phyloP scores from a whole-genome alignment of 2,113 vertebrate species.

The Chionis minor region DNA sequence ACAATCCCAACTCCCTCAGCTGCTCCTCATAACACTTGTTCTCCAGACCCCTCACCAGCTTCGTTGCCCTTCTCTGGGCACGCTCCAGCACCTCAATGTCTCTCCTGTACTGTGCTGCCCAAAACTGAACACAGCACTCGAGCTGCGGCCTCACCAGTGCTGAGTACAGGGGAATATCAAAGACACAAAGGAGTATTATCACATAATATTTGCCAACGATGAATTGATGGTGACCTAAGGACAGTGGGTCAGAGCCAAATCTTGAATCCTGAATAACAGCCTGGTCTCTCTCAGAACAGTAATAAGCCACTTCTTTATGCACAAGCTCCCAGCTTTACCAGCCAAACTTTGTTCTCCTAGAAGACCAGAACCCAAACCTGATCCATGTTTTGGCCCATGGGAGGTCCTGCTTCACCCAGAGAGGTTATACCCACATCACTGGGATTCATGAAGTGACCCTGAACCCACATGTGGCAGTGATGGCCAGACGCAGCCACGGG shows the following conservation, averaged over 20 bases:
- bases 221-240: background rate
- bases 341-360: background rate
- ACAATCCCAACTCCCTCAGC: too few species aligned
- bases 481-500: background rate
- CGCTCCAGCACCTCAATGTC: too few species aligned
- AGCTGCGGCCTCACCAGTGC: too few species aligned
- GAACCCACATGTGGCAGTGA: background rate
- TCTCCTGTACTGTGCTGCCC: too few species aligned
- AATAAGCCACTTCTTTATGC: background rate
- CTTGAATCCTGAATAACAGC: background rate
- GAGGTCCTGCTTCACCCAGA: background rate
- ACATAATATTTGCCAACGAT: background rate
- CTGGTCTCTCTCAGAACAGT: background rate
- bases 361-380: background rate
- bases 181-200: background rate
- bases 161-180: background rate
- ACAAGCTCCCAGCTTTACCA: background rate
- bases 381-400: background rate
- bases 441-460: rapidly evolving
- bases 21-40: too few species aligned
- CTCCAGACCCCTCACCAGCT: too few species aligned
- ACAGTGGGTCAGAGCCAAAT: background rate
- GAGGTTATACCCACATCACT: background rate
- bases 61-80: too few species aligned
- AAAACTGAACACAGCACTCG: too few species aligned